Percentiles rank a stretch among this genome's conserved stretches.
phyloP scores from a whole-genome alignment of 2,888 invertebrate species.

The Pyralis farinalis region DNA sequence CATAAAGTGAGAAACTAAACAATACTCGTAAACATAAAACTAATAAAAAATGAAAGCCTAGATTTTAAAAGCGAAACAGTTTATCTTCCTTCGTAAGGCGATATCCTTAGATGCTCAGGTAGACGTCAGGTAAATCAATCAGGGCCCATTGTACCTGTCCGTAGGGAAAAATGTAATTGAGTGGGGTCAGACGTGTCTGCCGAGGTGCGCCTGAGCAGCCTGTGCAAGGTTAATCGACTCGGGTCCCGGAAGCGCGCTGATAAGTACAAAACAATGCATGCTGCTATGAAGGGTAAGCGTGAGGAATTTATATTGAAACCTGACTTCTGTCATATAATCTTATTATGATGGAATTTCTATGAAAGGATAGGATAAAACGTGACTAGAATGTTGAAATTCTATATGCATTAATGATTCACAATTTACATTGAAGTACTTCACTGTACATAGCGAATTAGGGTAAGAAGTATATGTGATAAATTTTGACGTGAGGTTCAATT shows the following conservation, averaged over 20 bases:
- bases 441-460: no score
- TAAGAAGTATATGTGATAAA: no score
- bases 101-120: constrained; percentile 11
- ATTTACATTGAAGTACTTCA: no score
- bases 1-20: no score
- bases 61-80: not conserved
- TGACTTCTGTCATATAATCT: not conserved
- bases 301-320: constrained; percentile 15
- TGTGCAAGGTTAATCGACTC: constrained; percentile 9
- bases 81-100: constrained; percentile 3
- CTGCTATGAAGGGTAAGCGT: constrained; percentile 19
- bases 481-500: no score
- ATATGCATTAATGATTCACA: no score
- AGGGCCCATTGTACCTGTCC: constrained; percentile 36
- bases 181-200: constrained; percentile 31
- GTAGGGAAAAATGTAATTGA: constrained; percentile 55
- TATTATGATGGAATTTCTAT: not conserved
- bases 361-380: constrained; percentile 2
- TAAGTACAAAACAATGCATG: constrained; percentile 47
- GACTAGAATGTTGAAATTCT: not conserved
- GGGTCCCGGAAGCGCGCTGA: constrained; percentile 21
- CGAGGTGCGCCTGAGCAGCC: constrained; percentile 28
- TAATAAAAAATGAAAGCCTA: not conserved
- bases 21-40: no score
- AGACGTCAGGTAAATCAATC: constrained; percentile 47